These are phyloP conservation scores for Baryphthengus martii DNA, from an alignment of 2,113 vertebrate genomes.

Conservation along the genomic window DNA sequence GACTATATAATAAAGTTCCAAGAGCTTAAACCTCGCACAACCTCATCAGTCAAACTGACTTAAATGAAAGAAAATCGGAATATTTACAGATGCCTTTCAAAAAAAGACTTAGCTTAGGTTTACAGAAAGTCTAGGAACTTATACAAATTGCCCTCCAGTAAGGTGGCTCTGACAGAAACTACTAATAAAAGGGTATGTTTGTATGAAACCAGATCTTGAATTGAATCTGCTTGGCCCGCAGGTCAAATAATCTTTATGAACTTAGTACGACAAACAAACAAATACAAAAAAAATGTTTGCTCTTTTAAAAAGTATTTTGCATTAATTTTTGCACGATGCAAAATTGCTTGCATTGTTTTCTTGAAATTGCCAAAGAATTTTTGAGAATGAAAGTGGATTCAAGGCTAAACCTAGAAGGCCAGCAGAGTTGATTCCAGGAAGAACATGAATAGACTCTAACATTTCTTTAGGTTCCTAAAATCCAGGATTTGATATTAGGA, in stretches of 20 bases:
- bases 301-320: background rate
- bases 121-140: background rate
- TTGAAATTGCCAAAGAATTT: background rate
- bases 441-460: background rate
- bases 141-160: background rate
- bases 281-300: background rate
- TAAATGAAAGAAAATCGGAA: background rate
- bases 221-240: background rate
- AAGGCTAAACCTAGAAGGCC: background rate
- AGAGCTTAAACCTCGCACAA: background rate
- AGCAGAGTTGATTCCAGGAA: background rate
- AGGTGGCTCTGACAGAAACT: background rate
- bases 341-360: background rate
- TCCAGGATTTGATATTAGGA: background rate
- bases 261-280: background rate
- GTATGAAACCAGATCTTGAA: background rate
- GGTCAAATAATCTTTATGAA: background rate
- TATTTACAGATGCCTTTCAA: background rate
- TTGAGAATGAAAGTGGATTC: background rate
- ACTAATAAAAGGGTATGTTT: background rate
- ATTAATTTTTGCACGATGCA: background rate
- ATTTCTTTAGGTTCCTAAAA: background rate
- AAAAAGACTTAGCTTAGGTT: background rate
- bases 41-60: background rate
- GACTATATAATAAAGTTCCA: background rate